A percentile compares a stretch with the other conserved stretches of the same genome.
These are phyloP conservation scores for Sebastes hopkinsi DNA, from an alignment of 2,797 vertebrate genomes.

Conservation along the genomic window DNA sequence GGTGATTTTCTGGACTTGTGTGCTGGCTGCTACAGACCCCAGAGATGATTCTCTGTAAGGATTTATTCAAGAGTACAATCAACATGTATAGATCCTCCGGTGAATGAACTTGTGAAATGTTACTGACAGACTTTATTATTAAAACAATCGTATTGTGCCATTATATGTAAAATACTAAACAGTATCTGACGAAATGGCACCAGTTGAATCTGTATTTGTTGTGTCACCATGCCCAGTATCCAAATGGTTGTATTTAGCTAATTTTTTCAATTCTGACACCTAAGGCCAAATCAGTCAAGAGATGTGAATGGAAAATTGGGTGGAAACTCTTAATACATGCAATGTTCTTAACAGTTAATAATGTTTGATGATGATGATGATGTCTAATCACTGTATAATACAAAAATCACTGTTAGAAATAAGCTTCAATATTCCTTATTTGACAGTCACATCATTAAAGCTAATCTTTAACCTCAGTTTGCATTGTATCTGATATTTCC, in stretches of 20 bases:
- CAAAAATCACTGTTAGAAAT: constrained; percentile 16
- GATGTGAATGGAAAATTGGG: constrained; percentile 1
- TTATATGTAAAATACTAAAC: constrained; percentile 5
- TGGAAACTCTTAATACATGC: constrained; percentile 1
- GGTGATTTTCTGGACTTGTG: constrained; percentile 7
- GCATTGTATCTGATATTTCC: constrained; percentile 1
- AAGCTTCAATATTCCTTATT: not conserved
- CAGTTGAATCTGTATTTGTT: not conserved
- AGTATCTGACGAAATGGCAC: constrained; percentile 8
- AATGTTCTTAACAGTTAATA: constrained; percentile 17
- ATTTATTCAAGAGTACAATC: not conserved
- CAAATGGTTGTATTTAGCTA: not conserved
- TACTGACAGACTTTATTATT: not conserved
- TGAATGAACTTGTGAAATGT: not conserved
- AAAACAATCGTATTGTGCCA: not conserved
- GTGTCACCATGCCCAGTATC: not conserved
- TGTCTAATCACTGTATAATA: constrained; percentile 39
- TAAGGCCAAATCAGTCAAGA: not conserved
- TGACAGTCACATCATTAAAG: constrained; percentile 41
- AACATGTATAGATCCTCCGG: not conserved
- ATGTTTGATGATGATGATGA: not conserved
- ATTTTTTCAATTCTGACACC: not conserved
- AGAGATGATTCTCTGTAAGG: not conserved
- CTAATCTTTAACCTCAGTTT: constrained; percentile 33
- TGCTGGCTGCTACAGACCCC: not conserved